Evolutionary conservation across 2,888 invertebrate genomes (phyloP), one percentile per base, ranked within the genome.

Genomic region (Teleiodes luculella): DNA sequence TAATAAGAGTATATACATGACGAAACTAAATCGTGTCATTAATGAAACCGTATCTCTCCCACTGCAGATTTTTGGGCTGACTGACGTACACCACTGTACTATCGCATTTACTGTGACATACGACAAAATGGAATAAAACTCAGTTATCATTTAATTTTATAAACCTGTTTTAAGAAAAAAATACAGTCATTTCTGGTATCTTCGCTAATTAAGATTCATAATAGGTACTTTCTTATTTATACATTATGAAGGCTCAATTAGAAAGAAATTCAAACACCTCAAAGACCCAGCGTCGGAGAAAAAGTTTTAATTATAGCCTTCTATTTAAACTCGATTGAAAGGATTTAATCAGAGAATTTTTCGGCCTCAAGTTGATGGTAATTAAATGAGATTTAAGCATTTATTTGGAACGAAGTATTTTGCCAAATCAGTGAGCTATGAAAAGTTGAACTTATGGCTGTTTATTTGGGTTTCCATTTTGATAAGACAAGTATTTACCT

Each of bases 251-350:
- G 35, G 52, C 59, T 59, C 59, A 52, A 55, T 53, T 55, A 57
- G 57, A 53, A 13, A 18, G 46, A 59, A 56, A 55, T 59, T 57
- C 50, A 53, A 53, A 48, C 49, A 33, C 55, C 46, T 57, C 56
- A 51, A 53, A 55, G 54, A 31, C 41, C 51, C 51, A 24, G 7
- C 52, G 53, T 46, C 43, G 58, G 54, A 64, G 61, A 62, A 62
- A 64, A 64, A 67, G 56, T 67, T 65, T 65, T 63, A 64, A 67
- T 63, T 63, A 62, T 63, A 59, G 57, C 63, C 62, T 63, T 59
- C 61, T 61, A 54, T 55, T 57, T 50, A 53, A 55, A 57, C 50
- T 57, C 36, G 33, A 30, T 39, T 20, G 37, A 51, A 54, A 54
- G 54, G 57, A 45, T 57, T 54, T 54, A 57, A 52, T 54, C 57